Evolutionary conservation across 2,113 vertebrate genomes (phyloP), one percentile per base, ranked within the genome.

Genomic region (Electrona antarctica): DNA sequence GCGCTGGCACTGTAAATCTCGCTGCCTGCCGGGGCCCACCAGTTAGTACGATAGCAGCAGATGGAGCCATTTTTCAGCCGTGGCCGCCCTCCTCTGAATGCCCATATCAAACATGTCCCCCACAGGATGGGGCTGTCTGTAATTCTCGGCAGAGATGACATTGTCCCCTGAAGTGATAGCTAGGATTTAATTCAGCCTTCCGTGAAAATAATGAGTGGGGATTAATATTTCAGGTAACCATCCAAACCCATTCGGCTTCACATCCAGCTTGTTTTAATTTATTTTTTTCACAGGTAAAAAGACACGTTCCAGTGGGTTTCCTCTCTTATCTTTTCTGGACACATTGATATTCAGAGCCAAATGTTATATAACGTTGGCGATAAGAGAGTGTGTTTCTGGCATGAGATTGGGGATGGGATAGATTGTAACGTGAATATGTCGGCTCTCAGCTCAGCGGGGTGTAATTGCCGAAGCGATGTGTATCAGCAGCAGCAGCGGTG

Each of bases 11-110:
- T 6, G 29, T n/a, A 59, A 1, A 48, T 59, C 64, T 8, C 28
- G 10, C 54, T 21, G 28, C 48, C 28, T 52, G 61, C 57, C 15
- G 9, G 63, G 68, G 52, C 67, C 56, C 56, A 41, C 64, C 28
- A 47, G 74, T 76, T 54, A 11, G 73, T 67, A 63, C 64, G 71
- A 13, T 62, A 58, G 81, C 88, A 90, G 54, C 87, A 92, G 87
- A 88, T 91, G 90, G 88, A 88, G 88, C 89, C 86, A 88, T 91
- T 90, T 86, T 81, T 80, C 79, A 73, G 58, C 63, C 51, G 59
- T 46, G 45, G 62, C 49, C 41, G 61, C 58, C 49, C 2, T 60
- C 76, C 68, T 65, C 60, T 78, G 77, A 87, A 77, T 85, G 47
- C 68, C 73, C 61, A 49, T 83, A 80, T 82, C 81, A 83, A 76